phyloP scores from a whole-genome alignment of 2,113 vertebrate species.

The Microtus pennsylvanicus region DNA sequence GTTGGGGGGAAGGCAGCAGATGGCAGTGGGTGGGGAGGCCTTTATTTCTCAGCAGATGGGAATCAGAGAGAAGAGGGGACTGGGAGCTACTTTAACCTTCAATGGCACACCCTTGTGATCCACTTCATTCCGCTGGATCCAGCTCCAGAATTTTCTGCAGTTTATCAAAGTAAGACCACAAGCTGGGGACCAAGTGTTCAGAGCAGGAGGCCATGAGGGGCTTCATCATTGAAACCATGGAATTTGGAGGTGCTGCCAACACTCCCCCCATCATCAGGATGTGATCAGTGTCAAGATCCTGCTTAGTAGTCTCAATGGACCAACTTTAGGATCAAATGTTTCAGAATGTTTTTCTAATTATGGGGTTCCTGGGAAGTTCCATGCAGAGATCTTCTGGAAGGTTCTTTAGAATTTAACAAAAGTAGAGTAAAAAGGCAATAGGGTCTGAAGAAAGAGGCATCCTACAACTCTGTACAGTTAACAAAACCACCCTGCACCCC shows the following conservation, averaged over 20 bases:
- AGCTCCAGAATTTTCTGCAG: too few species aligned
- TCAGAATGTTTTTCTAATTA: fast-evolving
- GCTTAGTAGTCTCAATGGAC: fast-evolving
- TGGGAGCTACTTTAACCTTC: not conserved
- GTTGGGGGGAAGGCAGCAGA: too few species aligned
- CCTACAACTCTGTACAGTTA: not conserved
- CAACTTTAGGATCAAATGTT: fast-evolving
- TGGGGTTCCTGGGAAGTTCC: not conserved
- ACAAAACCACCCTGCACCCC: not conserved
- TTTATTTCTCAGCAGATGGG: too few species aligned
- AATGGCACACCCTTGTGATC: too few species aligned
- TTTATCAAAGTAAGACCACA: not conserved
- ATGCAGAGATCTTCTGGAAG: fast-evolving
- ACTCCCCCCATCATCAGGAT: fast-evolving
- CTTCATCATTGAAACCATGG: too few species aligned
- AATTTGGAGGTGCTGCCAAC: too few species aligned
- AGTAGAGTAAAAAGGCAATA: too few species aligned
- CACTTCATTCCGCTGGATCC: not conserved
- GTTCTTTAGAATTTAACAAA: too few species aligned
- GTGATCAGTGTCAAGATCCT: not conserved
- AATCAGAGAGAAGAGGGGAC: not conserved
- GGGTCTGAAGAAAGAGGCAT: too few species aligned
- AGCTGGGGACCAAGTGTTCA: not conserved
- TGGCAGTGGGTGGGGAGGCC: not conserved
- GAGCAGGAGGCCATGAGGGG: not conserved